Evolutionary conservation across 2,888 invertebrate species (phyloP), one percentile per base, ranked within the genome.

Genomic region (Anoncus sp.): DNA sequence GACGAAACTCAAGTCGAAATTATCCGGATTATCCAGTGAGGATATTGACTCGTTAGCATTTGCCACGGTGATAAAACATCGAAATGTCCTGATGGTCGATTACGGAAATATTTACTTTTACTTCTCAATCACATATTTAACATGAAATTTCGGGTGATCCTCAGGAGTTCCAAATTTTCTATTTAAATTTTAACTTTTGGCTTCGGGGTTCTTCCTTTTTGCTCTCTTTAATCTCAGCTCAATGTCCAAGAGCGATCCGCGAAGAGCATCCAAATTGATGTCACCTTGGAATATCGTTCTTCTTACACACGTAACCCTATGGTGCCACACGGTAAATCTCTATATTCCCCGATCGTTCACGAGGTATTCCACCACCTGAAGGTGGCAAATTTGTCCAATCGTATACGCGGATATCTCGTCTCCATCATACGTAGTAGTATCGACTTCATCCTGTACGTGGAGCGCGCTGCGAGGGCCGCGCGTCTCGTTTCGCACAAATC

Each of bases 341-440:
- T 16, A 38, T 57, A 66, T 59, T n/a, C n/a, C n/a, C n/a, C 24
- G 24, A 45, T 35, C 66, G 65, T 82, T 87, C 86, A 88, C 84
- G 87, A 88, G 62, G 85, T 84, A 80, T 84, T 85, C 85, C 86
- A 86, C 87, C 87, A 84, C 82, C 86, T 84, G 74, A 82, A 84
- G 76, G 77, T 81, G 82, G 81, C 85, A 79, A 85, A 75, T 66
- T 84, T 82, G 82, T 83, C 82, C 83, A 81, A 77, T 67, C 84
- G 84, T 80, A 84, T 81, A 79, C 84, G 83, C 69, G 83, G 85
- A 82, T 83, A 80, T 83, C 85, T 83, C 80, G 83, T 85, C 85
- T 86, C 85, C 83, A 83, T 85, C 82, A 80, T 85, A 67, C 82
- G 85, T 67, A 80, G 75, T 65, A 77, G 78, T 75, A 80, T 83